Percentiles rank a stretch among this genome's conserved stretches.
Evolutionary conservation across 2,113 vertebrate genomes (phyloP).

Genomic region (Daphoenositta chrysoptera): DNA sequence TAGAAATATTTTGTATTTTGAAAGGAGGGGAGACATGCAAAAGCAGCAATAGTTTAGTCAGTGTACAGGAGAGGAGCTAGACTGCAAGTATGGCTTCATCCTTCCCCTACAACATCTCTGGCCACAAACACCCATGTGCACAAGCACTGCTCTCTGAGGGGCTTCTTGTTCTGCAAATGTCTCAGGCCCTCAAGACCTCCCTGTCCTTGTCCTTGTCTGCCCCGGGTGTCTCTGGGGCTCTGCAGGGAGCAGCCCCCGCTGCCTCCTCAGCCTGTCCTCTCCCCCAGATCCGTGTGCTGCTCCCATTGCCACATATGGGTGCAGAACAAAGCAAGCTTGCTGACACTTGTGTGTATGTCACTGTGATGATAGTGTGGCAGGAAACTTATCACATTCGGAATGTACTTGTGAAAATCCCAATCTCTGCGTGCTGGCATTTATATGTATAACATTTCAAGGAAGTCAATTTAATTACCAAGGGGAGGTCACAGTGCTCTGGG

Average conservation of each 20-base stretch:
- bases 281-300: not conserved
- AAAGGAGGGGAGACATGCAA: not conserved
- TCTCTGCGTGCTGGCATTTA: not conserved
- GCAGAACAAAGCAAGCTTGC: constrained; percentile 7
- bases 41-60: not conserved
- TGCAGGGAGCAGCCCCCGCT: not conserved
- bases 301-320: not conserved
- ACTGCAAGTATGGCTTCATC: not conserved
- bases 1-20: not conserved
- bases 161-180: not conserved
- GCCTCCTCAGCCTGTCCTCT: not conserved
- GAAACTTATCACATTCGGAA: constrained; percentile 26
- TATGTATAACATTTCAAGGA: not conserved
- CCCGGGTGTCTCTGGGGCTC: not conserved
- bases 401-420: constrained; percentile 35
- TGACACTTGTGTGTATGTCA: constrained; percentile 5
- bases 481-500: not conserved
- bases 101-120: accelerated
- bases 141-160: not conserved
- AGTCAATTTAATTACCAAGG: not conserved
- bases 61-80: not conserved
- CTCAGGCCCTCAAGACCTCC: not conserved
- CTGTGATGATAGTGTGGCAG: not conserved
- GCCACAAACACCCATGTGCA: accelerated
- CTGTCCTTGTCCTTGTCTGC: not conserved